Percentiles rank a stretch among this genome's conserved stretches.
Evolutionary conservation across 1,140 invertebrate species (phyloP).

Genomic region (Penaeus indicus): DNA sequence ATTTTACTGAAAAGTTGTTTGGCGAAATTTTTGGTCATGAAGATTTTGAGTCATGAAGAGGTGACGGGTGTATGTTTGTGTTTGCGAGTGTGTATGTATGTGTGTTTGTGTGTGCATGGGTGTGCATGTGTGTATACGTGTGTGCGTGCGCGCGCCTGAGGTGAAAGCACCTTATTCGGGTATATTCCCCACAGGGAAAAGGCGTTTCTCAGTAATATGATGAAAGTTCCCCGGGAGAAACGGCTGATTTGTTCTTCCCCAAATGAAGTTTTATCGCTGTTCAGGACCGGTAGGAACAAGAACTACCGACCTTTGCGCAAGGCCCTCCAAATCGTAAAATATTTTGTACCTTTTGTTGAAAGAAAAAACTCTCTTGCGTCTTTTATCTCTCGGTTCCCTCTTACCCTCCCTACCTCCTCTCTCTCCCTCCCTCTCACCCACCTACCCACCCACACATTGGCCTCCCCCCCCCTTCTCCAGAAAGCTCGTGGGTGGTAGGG

Average conservation of each 20-base stretch:
- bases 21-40: not conserved
- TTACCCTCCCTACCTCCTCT: not conserved
- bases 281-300: no score
- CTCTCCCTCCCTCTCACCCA: not conserved
- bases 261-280: no score
- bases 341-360: not conserved
- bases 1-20: not conserved
- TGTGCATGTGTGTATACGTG: not conserved
- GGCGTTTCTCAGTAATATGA: no score
- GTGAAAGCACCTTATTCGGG: no score
- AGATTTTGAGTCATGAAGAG: not conserved
- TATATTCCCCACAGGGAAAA: no score
- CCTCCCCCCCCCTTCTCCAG: not conserved
- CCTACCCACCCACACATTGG: not conserved
- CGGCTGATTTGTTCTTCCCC: no score
- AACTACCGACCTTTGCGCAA: no score
- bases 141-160: not conserved
- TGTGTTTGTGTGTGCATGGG: not conserved
- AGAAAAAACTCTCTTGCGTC: not conserved
- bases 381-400: not conserved
- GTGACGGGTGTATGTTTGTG: not conserved
- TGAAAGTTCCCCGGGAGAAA: no score
- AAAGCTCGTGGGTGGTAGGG: no score
- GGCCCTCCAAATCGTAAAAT: no score
- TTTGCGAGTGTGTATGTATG: not conserved